Evolutionary conservation across 2,888 invertebrate species (phyloP), one percentile per base, ranked within the genome.

Genomic region (Drosophila nr. medialis): DNA sequence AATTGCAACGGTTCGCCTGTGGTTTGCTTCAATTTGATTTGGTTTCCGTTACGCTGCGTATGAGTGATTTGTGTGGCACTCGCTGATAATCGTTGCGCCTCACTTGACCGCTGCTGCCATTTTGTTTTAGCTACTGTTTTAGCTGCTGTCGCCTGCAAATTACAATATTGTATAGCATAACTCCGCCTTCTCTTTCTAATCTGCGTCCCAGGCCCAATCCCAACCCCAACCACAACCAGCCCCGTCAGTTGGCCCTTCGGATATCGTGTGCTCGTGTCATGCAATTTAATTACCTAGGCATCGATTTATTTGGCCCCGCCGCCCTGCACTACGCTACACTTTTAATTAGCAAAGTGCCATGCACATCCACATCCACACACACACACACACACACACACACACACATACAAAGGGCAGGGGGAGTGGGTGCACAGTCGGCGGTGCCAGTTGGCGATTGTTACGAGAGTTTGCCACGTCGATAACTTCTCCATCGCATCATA

Each of bases 261-360:
- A 60, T 78, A 61, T 74, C 75, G 77, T 78, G 78, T 78, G 74
- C 75, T 68, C 71, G 75, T 80, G 78, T 83, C 86, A 84, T 77
- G 80, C 89, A 89, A 81, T 89, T 88, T 90, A 89, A 89, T 89
- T 89, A 90, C 85, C 86, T 81, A 71, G 78, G 64, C 85, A 89
- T 89, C 87, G 89, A 89, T 90, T 89, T 86, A 84, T 84, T 89
- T 78, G 73, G 72, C 69, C 76, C 70, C 78, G 62, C 75, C 82
- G 74, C 77, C 75, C 80, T 73, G 72, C 73, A 77, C 64, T 84
- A 71, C 69, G 86, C 86, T 86, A 76, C 83, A 80, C 89, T 86
- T 86, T 86, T 86, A 86, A 86, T 88, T 86, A 86, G 84, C 83
- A 86, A 86, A 85, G 83, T 86, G 86, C 86, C 86, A 83, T 80